Evolutionary conservation across 2,797 vertebrate species (phyloP), one percentile per base, ranked within the genome.

Genomic region (Cyprinella venusta): DNA sequence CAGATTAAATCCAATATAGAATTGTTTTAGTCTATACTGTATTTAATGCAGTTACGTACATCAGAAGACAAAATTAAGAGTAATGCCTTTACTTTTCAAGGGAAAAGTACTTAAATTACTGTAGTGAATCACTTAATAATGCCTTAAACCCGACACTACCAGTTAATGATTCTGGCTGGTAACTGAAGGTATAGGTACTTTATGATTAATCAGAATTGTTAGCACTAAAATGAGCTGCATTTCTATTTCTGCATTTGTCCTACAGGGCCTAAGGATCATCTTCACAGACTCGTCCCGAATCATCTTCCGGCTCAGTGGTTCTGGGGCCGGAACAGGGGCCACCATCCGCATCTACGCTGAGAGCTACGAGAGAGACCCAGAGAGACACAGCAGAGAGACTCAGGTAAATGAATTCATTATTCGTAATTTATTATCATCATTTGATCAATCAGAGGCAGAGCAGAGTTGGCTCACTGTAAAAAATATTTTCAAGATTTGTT

Each of bases 311-410:
- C 95, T 98, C 92, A 99, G 98, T 30, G 96, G 97, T 42, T 98
- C 97, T 38, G 97, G 96, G 0, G 95, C 96, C 5, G 96, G 96
- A 6, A 89, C 91, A 45, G 95, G 97, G 38, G 93, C 97, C 88
- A 98, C 96, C 72, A 89, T 99, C 85, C 94, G 98, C 15, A 96
- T 99, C 87, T 99, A 99, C 0, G 97, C 97, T 0, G 98, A 99
- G 92, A 98, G 95, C 92, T 98, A 96, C 0, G 98, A 99, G 89
- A 96, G 95, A 89, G 98, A 99, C 89, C 96, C 97, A 1, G 96
- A 96, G 86, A 96, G 95, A 72, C 97, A 98, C 75, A 95, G 92
- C 88, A 96, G 95, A 90, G 98, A 99, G 84, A 96, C 98, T 40
- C 98, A 99, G 97, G 98, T 99, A 89, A 33, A 33, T 33, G 30